These are phyloP conservation scores for Channallabes apus DNA, from an alignment of 2,797 vertebrate species.

Conservation along the genomic window DNA sequence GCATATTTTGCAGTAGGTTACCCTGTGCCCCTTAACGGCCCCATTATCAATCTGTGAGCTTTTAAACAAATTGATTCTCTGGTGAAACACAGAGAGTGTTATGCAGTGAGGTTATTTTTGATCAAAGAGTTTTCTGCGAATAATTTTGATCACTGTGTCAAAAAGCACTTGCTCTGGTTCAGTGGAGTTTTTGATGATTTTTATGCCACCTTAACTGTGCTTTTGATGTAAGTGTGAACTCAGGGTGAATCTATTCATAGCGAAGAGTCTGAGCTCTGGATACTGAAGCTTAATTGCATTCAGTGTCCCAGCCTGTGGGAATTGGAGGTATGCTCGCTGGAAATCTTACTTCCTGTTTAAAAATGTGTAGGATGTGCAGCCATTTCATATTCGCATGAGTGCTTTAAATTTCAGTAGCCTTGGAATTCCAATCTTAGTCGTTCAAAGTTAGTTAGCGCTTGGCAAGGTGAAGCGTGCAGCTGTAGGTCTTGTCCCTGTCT, in stretches of 20 bases:
- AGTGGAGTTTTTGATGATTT: background rate
- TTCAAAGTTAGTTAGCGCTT: background rate
- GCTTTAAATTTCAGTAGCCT: background rate
- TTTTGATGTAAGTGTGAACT: conserved; percentile 32
- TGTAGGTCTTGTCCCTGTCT: conserved; percentile 42
- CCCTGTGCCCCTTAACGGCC: conserved; percentile 31
- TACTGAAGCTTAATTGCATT: conserved; percentile 34
- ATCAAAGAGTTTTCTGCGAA: conserved; percentile 45
- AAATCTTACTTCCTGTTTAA: background rate
- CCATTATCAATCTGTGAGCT: conserved; percentile 55
- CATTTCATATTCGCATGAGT: background rate
- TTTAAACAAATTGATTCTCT: conserved; percentile 41
- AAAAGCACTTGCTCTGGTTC: background rate
- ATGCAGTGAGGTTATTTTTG: conserved; percentile 25
- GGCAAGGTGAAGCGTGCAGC: background rate
- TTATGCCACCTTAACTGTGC: conserved; percentile 17
- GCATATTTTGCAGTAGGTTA: conserved; percentile 3
- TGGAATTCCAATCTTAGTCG: background rate
- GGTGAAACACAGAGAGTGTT: conserved; percentile 34
- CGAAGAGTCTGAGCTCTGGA: conserved; percentile 19
- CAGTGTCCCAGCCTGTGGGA: conserved; percentile 30
- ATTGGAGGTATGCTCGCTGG: background rate
- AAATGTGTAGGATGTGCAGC: background rate
- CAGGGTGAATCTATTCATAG: conserved; percentile 21
- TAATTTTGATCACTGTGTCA: conserved; percentile 9